Base-by-base conservation (phyloP, 2,888 invertebrate species). In the Tortrix viridana region DNA sequence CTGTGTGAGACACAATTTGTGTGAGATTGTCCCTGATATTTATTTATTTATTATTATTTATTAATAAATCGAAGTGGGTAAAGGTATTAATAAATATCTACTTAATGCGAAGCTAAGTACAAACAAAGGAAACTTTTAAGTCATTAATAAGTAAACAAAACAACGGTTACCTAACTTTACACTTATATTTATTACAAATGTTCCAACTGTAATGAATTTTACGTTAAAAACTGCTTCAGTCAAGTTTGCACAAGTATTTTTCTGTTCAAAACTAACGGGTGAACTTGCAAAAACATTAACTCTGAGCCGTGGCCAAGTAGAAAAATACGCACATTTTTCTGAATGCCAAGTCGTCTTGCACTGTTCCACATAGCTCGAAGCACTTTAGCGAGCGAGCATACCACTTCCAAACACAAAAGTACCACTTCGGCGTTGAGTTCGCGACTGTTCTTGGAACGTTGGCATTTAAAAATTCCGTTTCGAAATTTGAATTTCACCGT, bases 271-370 rank as follows among this genome's bases (percentile, higher is more conserved):
- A 41, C 41, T 49, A 50, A 44, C 32, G 14, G 32, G 5, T 14
- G 16, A 37, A 50, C 49, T 58, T 49, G 7, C 4, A 38, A 52
- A 60, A 60, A 53, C n/a, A 44, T 44, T 26, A 41, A 53, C 53
- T 12, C 20, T 5, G 41, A 19, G 23, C 18, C 22, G 12, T 37
- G 19, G 46, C 22, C n/a, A 46, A 53, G 37, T 44, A 32, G 32
- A 53, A 60, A 52, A 52, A 38, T 53, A 60, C 46, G 53, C 60
- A 60, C 46, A 53, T 60, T 52, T 57, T 56, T 22, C 19, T 57
- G 46, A 62, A 62, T 62, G 38, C 26, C 20, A 38, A 38, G 32
- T 55, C 37, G 32, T 46, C 52, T 49, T 20, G 38, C 52, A 44
- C 43, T 62, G 48, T 57, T 52, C 52, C 49, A 44, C 23, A 53